Evolutionary conservation across 2,113 vertebrate genomes (phyloP), one percentile per base, ranked within the genome.

Genomic region (Urocitellus parryii): DNA sequence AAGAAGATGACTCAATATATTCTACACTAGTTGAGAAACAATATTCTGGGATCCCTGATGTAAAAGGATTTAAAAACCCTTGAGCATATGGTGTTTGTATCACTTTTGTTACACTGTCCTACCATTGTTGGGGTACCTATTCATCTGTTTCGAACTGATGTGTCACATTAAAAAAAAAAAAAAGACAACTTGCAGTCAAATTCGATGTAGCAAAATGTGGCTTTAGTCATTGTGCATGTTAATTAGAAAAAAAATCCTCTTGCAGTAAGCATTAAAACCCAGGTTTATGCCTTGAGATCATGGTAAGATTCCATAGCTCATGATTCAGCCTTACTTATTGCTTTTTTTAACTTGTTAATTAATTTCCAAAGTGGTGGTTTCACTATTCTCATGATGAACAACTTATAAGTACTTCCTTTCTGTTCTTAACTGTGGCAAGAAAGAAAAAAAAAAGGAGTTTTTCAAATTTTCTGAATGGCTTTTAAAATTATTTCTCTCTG

Each of bases 1-100:
- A 53, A 77, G 93, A 86, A 97, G 84, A 96, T 97, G 98, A 97
- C 96, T 4, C 22, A 91, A 80, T 73, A 34, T 8, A 90, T 96
- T 91, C 90, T 87, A 34, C 2, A 58, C 45, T 82, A 45, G 9
- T 5, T 95, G 92, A 94, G 80, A 88, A 79, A 94, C 48, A 98
- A 34, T 63, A 83, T 0, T 87, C 70, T 56, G 17, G 0, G 17
- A 34, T 97, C 42, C 20, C 83, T 95, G 22, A 29, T 81, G 61
- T 42, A 96, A 97, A 87, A 88, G 78, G 90, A 53, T 97, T 97
- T 96, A 84, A 97, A 95, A 93, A 61, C 34, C 88, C 8, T 14
- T 61, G 20, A 37, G 63, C 48, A 58, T 96, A 91, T 92, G 79
- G 27, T 82, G 12, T 80, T 95, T 96, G 34, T 8, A 65, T 20